Evolutionary conservation across 2,113 vertebrate genomes (phyloP).

Genomic region (Picathartes gymnocephalus): DNA sequence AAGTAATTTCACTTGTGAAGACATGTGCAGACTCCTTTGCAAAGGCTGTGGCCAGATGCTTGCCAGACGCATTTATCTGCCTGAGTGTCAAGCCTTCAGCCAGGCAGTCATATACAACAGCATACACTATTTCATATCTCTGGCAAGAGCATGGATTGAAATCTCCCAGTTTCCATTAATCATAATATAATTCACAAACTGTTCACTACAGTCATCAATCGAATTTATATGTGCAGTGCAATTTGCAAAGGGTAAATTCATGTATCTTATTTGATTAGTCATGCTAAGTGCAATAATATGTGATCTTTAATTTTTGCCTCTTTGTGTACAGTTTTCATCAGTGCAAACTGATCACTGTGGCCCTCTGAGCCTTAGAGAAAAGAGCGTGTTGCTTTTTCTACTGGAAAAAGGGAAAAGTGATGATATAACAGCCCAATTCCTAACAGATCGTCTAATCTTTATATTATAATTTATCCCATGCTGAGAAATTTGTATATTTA

Average conservation of each 20-base stretch:
- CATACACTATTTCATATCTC: not conserved
- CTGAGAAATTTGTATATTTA: not conserved
- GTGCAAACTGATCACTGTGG: not conserved
- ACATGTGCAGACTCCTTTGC: not conserved
- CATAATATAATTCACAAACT: not conserved
- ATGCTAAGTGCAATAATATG: not conserved
- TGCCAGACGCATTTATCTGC: slow-evolving; percentile 7
- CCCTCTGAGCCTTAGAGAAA: not conserved
- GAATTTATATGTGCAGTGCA: not conserved
- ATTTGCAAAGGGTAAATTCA: not conserved
- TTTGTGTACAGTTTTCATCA: not conserved
- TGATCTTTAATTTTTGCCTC: not conserved
- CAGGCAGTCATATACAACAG: not conserved
- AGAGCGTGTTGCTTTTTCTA: fast-evolving
- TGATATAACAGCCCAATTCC: fast-evolving
- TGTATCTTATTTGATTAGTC: not conserved
- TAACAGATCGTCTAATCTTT: not conserved
- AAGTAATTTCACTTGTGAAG: not conserved
- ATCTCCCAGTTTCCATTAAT: slow-evolving; percentile 35
- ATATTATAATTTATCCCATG: not conserved
- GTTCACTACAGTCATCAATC: not conserved
- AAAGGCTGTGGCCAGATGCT: not conserved
- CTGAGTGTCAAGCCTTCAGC: not conserved
- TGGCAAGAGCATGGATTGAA: slow-evolving; percentile 24
- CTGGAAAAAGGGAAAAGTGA: not conserved